A percentile compares a stretch with the other conserved stretches of the same genome.
These are phyloP conservation scores for Microtus oregoni DNA, from an alignment of 2,113 vertebrate species.

Conservation along the genomic window DNA sequence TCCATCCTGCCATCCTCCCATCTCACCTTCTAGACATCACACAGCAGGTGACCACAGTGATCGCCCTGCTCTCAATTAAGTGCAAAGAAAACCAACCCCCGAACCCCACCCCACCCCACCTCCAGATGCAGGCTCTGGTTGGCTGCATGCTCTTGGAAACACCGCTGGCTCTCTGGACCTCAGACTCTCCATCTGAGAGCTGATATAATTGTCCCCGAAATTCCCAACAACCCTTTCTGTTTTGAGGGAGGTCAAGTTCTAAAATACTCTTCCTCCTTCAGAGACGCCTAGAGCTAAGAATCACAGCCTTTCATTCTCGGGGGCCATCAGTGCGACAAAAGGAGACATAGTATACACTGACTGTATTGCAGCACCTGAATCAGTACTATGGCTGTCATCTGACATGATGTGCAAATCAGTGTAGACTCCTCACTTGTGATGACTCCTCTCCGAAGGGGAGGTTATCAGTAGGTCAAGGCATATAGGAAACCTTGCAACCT, in stretches of 20 bases:
- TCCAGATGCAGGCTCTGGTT: neutral
- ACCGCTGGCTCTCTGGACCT: neutral
- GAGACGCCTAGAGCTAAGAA: neutral
- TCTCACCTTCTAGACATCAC: neutral
- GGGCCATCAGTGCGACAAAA: neutral
- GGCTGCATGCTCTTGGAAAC: neutral
- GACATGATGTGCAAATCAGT: no score
- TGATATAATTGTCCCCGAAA: neutral
- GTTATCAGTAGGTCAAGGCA: rapidly evolving
- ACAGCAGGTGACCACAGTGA: neutral
- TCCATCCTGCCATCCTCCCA: no score
- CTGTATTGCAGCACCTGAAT: neutral
- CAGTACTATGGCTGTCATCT: neutral
- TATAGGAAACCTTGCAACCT: neutral
- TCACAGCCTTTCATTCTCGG: neutral
- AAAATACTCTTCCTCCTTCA: neutral
- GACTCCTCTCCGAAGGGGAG: neutral
- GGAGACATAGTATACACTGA: neutral
- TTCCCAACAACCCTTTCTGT: neutral
- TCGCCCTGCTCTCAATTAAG: neutral
- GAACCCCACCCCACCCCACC: no score
- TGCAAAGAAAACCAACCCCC: neutral
- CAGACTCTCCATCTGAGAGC: neutral
- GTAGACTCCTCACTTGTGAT: neutral
- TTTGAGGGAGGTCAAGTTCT: neutral